Base-by-base conservation (phyloP, 2,888 invertebrate genomes). In the Luffia ferchaultella region DNA sequence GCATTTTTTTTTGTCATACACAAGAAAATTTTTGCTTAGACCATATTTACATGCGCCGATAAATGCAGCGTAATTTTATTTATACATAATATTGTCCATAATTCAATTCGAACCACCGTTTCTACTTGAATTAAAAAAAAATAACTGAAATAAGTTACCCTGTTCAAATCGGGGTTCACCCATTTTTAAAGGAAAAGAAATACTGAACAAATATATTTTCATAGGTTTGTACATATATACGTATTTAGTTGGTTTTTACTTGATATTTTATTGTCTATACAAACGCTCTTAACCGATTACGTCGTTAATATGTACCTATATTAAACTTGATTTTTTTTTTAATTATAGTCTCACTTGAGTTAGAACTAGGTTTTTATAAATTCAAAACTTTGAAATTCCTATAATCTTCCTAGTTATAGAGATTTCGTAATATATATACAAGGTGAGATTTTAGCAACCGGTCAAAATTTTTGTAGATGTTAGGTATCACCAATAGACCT, bases 1-100 rank as follows among this genome's bases (percentile, higher is more conserved):
- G 64, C 61, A 70, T 71, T 67, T 70, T 67, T 65, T 77, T 76
- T 78, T 72, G 78, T 78, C 77, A 77, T 57, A 57, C 55, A 67
- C 73, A 72, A 20, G 20, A 47, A 17, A 18, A 48, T 45, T 48
- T 47, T 45, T 44, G 44, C 42, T 30, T 30, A 16, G 17, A 63
- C 58, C 64, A 62, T 70, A 76, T 78, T 72, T 78, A 78, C 78
- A 77, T 56, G 57, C 55, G 67, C 73, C 72, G 42, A 43, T 47
- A 17, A 17, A 48, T 48, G 47, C 45, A 48, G 44, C 42, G 20
- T 59, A 57, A 59, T 53, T 54, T 60, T 62, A 64, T 63, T 46
- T 48, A 48, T 48, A 49, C 48, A 65, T 63, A 68, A 74, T 76
- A 76, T 76, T 76, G 75, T 76, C 75, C 63, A 68, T 68, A 69